Base-by-base conservation (phyloP, 2,888 invertebrate species). In the Drosophila atroscutellata region DNA sequence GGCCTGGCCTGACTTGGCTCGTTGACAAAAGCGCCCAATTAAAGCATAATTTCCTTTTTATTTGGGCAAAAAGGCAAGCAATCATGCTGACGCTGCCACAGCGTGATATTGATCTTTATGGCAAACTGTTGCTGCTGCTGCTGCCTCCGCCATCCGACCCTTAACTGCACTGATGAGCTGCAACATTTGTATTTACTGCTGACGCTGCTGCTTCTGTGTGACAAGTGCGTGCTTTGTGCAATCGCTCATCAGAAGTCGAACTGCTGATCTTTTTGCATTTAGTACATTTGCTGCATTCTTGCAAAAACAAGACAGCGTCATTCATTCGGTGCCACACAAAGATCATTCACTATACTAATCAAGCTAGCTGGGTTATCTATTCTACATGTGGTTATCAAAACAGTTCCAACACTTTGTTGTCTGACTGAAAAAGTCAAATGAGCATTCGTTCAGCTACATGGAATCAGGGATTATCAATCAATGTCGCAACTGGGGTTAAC, bases 21-120 rank as follows among this genome's bases (percentile, higher is more conserved):
- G 75, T 77, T 83, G 86, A 83, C 87, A 83, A 85, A 90, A 84
- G 83, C 75, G 78, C 77, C 89, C 89, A 90, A 90, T 90, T 90
- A 90, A 89, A 88, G 80, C 84, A 88, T 90, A 88, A 90, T 90
- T 90, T 74, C 45, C 34, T 70, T 75, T 81, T 72, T 71, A 63
- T 75, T 74, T 80, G 61, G 62, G 59, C 15, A 45, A 49, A 42
- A 49, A 50, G 52, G 49, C 34, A 58, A 49, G 55, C 54, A 66
- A 66, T 66, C 66, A 56, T 36, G 50, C 36, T 73, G 68, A 68
- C 57, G 59, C 37, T 60, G 49, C 60, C 13, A 28, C 63, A 58
- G n/a, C 54, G 15, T 68, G 69, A 73, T 75, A 75, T 56, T 50
- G 77, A 64, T 68, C 60, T 67, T 39, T 58, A 47, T 32, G 18